Base-by-base conservation (phyloP, 2,888 invertebrate species). In the Hedya salicella region DNA sequence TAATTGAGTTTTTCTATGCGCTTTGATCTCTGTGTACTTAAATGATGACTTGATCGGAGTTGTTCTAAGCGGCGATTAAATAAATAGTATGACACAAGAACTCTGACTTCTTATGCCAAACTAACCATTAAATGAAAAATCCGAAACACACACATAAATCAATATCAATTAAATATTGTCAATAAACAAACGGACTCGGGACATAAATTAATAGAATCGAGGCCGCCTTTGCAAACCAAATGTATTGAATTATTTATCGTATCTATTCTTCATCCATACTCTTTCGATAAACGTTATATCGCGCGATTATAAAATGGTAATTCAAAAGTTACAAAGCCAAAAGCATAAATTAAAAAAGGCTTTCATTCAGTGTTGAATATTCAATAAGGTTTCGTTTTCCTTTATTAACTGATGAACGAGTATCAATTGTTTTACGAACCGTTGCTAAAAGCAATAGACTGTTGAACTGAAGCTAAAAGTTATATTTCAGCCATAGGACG, bases 211-310 rank as follows among this genome's bases (percentile, higher is more conserved):
- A 54, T 54, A 14, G 60, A 46, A 65, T 46, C 65, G 48, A 39
- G 50, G 25, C n/a, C 53, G 32, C 19, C 48, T 66, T 60, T 66
- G 60, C 65, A 66, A 66, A 54, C 53, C 65, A 60, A 66, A 66
- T 66, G 48, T 48, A 46, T 54, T 60, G 60, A 60, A 52, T 60
- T 46, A 66, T 39, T 44, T 17, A 65, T 44, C 21, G 32, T 53
- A 46, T 65, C 52, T 30, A 42, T 64, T 49, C 40, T 63, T 50
- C 49, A 64, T 57, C 44, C 50, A 59, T 39, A 59, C 42, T n/a
- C 6, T 56, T 49, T 49, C 11, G 40, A 30, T 42, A 11, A 44
- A 17, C 11, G 32, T 62, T 46, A 14, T 44, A 53, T 36, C 4
- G 11, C 11, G 16, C 32, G 19, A 19, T 2, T 39, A 32, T 46